Conservation (phyloP, 37 sponge, comb jelly and placozoan species). For the Trichoplax adhaerens region DNA sequence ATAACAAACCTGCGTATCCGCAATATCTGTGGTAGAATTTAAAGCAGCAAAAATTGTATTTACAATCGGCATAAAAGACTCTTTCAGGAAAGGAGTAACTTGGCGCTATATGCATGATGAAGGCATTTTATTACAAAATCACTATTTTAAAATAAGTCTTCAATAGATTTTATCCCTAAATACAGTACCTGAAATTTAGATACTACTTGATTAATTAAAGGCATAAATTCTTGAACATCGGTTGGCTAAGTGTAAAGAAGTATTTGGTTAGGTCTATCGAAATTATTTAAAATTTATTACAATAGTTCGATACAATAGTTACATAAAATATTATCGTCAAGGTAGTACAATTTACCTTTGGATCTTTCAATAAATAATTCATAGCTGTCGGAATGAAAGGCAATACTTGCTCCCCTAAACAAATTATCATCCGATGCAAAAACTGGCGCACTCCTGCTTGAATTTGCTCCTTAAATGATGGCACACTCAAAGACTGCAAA, state of each 20-base stretch:
- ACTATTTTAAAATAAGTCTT: no score
- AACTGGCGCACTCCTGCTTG: conserved; percentile 44
- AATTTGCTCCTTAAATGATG: conserved; percentile 22
- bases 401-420: conserved; percentile 68
- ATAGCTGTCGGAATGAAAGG: conserved; percentile 62
- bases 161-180: no score
- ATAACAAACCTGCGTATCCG: conserved; percentile 32
- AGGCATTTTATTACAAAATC: no score
- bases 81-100: conserved; percentile 25
- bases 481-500: conserved; percentile 39
- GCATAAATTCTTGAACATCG: conserved; percentile 75
- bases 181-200: conserved; percentile 37
- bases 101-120: neutral
- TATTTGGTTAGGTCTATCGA: neutral
- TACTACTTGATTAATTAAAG: conserved; percentile 69
- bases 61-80: conserved; percentile 59
- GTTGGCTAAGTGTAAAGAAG: conserved; percentile 15
- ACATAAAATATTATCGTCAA: neutral
- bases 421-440: conserved; percentile 78
- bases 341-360: conserved; percentile 19
- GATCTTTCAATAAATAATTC: conserved; percentile 52
- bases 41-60: conserved; percentile 26
- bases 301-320: neutral
- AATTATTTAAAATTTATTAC: no score
- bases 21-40: conserved; percentile 29